Evolutionary conservation across 2,113 vertebrate species (phyloP).

Genomic region (Tamias sibiricus): DNA sequence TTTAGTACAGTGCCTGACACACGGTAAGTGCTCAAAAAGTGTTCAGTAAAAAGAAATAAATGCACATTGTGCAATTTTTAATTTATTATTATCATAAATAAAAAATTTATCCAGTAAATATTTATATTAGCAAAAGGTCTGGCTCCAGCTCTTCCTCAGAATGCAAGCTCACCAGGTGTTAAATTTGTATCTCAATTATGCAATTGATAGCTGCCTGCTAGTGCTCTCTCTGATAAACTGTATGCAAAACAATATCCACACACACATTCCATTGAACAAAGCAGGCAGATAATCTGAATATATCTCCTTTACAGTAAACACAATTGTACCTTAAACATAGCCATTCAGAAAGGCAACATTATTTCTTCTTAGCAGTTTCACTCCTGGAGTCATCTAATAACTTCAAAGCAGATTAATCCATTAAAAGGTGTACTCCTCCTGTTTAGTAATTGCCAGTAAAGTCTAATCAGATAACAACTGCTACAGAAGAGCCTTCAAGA

Average conservation of each 20-base stretch:
- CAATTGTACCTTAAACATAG: slow-evolving; percentile 59
- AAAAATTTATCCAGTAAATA: neutral
- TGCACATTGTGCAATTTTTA: neutral
- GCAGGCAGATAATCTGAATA: slow-evolving; percentile 40
- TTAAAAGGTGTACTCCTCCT: slow-evolving; percentile 77
- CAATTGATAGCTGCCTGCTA: slow-evolving; percentile 41
- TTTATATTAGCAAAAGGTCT: slow-evolving; percentile 63
- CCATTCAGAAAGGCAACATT: slow-evolving; percentile 58
- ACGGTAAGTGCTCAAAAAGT: neutral
- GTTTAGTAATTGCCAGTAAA: slow-evolving; percentile 77
- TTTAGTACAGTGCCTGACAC: neutral
- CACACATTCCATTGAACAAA: slow-evolving; percentile 8
- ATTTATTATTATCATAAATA: slow-evolving; percentile 12
- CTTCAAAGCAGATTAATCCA: slow-evolving; percentile 80
- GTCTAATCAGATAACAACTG: slow-evolving; percentile 77
- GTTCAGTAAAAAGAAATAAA: neutral
- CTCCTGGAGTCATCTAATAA: slow-evolving; percentile 70
- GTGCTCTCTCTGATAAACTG: slow-evolving; percentile 61
- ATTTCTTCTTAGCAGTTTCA: slow-evolving; percentile 67
- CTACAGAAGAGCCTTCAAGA: slow-evolving; percentile 77
- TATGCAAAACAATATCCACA: slow-evolving; percentile 17
- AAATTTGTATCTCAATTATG: slow-evolving; percentile 73
- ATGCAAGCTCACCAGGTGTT: slow-evolving; percentile 56
- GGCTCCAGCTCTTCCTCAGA: slow-evolving; percentile 51
- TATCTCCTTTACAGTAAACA: slow-evolving; percentile 59